phyloP scores from a whole-genome alignment of 2,888 invertebrate species.

The Habroteleia sp. region DNA sequence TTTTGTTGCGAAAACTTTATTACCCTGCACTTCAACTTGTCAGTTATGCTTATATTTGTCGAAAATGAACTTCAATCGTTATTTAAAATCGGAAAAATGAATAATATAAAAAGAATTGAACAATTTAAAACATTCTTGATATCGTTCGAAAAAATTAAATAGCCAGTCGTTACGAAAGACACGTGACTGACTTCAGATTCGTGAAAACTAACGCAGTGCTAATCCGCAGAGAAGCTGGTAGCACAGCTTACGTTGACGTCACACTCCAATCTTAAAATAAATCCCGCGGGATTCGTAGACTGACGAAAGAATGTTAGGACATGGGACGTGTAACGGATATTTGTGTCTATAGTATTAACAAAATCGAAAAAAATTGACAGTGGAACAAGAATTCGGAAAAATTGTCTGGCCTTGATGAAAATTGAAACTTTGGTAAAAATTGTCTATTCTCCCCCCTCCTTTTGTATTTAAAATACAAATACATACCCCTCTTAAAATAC shows the following conservation, averaged over 20 bases:
- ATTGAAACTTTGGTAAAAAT: too few species aligned
- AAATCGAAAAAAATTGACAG: conserved; percentile 20
- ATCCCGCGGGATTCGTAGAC: conserved; percentile 74
- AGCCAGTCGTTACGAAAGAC: conserved; percentile 61
- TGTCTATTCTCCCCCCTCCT: too few species aligned
- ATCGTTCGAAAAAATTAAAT: conserved; percentile 32
- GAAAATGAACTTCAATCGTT: not conserved
- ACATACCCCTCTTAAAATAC: too few species aligned
- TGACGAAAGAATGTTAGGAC: conserved; percentile 74
- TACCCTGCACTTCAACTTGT: conserved; percentile 5
- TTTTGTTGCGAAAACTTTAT: conserved; percentile 20
- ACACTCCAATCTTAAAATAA: conserved; percentile 77
- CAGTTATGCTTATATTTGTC: not conserved
- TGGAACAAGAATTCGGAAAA: too few species aligned
- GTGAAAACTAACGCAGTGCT: conserved; percentile 64
- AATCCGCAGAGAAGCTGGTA: conserved; percentile 37
- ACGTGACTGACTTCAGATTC: conserved; percentile 67
- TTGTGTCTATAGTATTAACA: conserved; percentile 54
- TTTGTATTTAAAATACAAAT: too few species aligned
- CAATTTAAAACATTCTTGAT: not conserved
- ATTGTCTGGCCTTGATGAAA: too few species aligned
- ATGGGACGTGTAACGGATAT: conserved; percentile 74
- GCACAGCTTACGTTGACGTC: conserved; percentile 72
- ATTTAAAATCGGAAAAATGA: not conserved
- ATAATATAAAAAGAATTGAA: not conserved